A percentile compares a stretch with the other conserved stretches of the same genome.
Evolutionary conservation across 1,140 invertebrate genomes (phyloP).

Genomic region (Nymphalis io): DNA sequence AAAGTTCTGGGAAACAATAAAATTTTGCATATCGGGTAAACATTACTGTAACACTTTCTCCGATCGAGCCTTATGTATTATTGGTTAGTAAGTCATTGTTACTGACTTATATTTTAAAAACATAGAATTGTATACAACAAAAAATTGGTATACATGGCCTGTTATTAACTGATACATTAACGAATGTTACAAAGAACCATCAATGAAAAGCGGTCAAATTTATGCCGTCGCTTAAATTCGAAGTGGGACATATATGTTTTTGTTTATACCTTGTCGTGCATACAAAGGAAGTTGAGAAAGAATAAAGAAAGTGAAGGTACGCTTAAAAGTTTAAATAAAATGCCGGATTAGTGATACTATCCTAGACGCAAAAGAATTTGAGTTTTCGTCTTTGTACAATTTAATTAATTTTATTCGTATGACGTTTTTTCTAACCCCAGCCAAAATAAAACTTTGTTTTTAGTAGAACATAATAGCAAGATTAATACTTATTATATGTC

Average conservation of each 20-base stretch:
- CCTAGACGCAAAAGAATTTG: slow-evolving; percentile 19
- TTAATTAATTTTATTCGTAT: not conserved
- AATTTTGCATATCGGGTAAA: slow-evolving; percentile 33
- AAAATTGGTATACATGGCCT: not conserved
- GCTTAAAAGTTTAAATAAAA: slow-evolving; percentile 41
- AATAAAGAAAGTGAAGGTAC: slow-evolving; percentile 61
- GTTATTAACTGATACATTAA: not conserved
- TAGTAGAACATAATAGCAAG: no score
- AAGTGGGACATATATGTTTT: slow-evolving; percentile 52
- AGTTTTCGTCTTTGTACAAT: slow-evolving; percentile 8
- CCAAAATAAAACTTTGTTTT: no score
- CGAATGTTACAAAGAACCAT: not conserved
- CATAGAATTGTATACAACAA: not conserved
- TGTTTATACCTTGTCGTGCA: slow-evolving; percentile 48
- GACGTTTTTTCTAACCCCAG: no score
- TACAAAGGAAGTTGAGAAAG: slow-evolving; percentile 52
- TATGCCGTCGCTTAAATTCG: not conserved
- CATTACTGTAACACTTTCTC: slow-evolving; percentile 44
- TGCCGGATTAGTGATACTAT: slow-evolving; percentile 21
- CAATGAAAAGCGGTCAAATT: slow-evolving; percentile 22
- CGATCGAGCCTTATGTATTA: not conserved
- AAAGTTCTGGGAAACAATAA: not conserved
- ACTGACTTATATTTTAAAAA: not conserved
- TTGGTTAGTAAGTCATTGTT: not conserved
- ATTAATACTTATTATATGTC: no score